Base-by-base conservation (phyloP, 2,797 vertebrate species). In the Amblyraja radiata region DNA sequence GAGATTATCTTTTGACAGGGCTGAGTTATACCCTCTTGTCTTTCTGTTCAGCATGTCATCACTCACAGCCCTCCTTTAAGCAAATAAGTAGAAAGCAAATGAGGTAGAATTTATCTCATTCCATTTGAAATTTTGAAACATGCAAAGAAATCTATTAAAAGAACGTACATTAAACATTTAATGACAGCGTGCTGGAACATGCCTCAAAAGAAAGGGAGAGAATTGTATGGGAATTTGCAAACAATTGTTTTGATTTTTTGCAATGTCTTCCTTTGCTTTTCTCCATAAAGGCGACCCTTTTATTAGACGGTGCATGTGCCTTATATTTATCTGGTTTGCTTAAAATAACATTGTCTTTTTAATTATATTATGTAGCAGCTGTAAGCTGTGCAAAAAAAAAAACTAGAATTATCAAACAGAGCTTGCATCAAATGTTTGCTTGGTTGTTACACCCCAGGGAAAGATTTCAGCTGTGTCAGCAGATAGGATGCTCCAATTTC, bases 111-210 rank as follows among this genome's bases (percentile, higher is more conserved):
- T 86, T n/a, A n/a, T 65, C 25, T 32, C 61, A 32, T 86, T 63
- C 28, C 83, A 86, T 63, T 86, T n/a, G 6, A 25, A 13, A 18
- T 32, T n/a, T 86, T 18, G n/a, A 18, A 86, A 65, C 16, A 63
- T 0, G 28, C 58, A 65, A 78, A 32, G n/a, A 16, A 63, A 7
- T 13, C 83, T 86, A 86, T 86, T 63, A 63, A 86, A 58, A 86
- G 83, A 86, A 86, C 61, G n/a, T n/a, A 16, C 6, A 86, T 86
- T 32, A 63, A 58, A 63, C 54, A 86, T 61, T 86, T 86, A 86
- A 86, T 86, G 25, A 86, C 61, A 84, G 54, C 10, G 8, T n/a
- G 1, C 11, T n/a, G 25, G 83, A 86, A 63, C 83, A n/a, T 14
- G 5, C 54, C 58, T 65, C 14, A 63, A 63, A 28, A 86, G 18